Conservation (phyloP, 23 tunicate genomes). For the Trididemnum nubilum region DNA sequence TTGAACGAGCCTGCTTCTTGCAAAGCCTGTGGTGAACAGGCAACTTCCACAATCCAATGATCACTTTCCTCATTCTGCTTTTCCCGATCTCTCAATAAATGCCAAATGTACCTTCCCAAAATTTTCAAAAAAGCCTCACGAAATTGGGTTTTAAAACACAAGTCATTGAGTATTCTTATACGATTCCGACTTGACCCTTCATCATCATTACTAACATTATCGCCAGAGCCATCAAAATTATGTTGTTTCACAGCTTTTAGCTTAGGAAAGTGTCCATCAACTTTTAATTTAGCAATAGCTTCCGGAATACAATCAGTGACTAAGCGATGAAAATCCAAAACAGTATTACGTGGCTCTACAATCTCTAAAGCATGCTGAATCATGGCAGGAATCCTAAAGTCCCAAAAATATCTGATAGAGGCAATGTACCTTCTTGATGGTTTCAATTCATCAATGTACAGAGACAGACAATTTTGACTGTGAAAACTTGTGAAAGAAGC, state of each 20-base stretch:
- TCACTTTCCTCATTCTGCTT: background rate
- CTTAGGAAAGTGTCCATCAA: no score
- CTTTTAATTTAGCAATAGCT: constrained; percentile 44
- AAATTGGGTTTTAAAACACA: constrained; percentile 9
- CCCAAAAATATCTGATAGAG: constrained; percentile 10
- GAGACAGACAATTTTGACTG: constrained; percentile 12
- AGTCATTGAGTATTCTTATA: constrained; percentile 23
- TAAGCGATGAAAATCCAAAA: constrained; percentile 4
- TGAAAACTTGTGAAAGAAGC: constrained; percentile 37
- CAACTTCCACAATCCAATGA: constrained; percentile 59
- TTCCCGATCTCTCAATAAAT: constrained; percentile 29
- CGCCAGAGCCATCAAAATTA: no score
- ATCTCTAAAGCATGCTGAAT: background rate
- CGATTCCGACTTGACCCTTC: constrained; percentile 22
- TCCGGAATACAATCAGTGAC: constrained; percentile 50
- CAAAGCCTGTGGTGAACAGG: constrained; percentile 57
- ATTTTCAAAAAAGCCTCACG: constrained; percentile 21
- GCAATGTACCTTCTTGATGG: constrained; percentile 25
- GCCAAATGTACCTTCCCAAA: constrained; percentile 9
- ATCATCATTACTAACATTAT: no score
- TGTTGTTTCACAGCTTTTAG: no score
- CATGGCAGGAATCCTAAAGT: background rate
- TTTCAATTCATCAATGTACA: constrained; percentile 60
- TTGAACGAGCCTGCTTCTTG: constrained; percentile 78
- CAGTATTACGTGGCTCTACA: background rate